Evolutionary conservation across 2,888 invertebrate species (phyloP), one percentile per base, ranked within the genome.

Genomic region (Mythimna pallens): DNA sequence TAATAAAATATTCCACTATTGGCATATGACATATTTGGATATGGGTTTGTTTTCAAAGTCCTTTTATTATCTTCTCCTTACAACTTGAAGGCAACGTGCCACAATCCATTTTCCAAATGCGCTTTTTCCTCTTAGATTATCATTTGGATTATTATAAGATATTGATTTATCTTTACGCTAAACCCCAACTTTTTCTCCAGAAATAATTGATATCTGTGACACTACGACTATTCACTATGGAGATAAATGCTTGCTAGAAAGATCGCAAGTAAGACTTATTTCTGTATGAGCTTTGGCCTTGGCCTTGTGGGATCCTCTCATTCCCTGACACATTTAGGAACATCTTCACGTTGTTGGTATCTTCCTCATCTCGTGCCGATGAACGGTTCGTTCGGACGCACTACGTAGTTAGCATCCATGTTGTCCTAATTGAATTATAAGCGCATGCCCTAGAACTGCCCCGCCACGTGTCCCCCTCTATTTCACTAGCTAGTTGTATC

Each of bases 361-460:
- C 6, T 17, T 36, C 36, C 36, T 58, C 36, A 30, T 25, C 20
- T 34, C 3, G 25, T 40, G 70, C 59, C n/a, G 22, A 22, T 57
- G 47, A 54, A 22, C 55, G 34, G 47, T 36, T 52, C 43, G 22
- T 54, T 65, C 14, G 52, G 30, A 25, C 58, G 40, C 52, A 25
- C 36, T 47, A 22, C 40, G 30, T 64, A 61, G 12, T 22, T 50
- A 34, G n/a, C 50, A 20, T 40, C n/a, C 62, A 54, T 57, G 58
- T 47, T 55, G 80, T 61, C 78, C 83, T 89, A 89, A 89, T 89
- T 88, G 68, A 87, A 89, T 89, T 89, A 89, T 69, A 78, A 76
- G 65, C 78, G 72, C 73, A 76, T 81, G 80, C 62, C 70, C 68
- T 71, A 74, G 67, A 30, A 55, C 52, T 58, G 81, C 22, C 34